A percentile compares a stretch with the other conserved stretches of the same genome.
Conservation (phyloP, 2,113 vertebrate species). For the Upupa epops region DNA sequence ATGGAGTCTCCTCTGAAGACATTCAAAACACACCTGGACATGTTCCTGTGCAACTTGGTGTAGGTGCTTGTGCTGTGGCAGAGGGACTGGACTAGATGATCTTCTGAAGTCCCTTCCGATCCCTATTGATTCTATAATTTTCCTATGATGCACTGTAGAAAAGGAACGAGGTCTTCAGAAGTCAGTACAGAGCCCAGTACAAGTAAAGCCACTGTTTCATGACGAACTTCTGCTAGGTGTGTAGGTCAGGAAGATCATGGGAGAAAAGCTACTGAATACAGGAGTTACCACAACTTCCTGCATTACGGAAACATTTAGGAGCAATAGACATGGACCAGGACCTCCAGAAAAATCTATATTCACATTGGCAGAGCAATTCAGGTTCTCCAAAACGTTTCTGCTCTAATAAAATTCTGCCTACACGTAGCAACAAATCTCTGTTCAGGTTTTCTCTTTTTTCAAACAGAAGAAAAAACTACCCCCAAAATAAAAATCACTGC, state of each 20-base stretch:
- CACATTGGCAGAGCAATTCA: background rate
- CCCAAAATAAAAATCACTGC: no score
- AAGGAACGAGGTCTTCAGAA: background rate
- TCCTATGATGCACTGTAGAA: accelerated
- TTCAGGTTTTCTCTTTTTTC: no score
- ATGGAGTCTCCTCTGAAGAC: no score
- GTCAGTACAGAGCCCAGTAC: background rate
- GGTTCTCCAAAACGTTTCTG: background rate
- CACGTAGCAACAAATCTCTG: background rate
- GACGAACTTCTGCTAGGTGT: background rate
- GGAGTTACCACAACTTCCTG: background rate
- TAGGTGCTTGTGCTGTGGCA: no score
- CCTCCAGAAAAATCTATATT: background rate
- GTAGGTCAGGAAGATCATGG: background rate
- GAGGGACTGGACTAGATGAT: no score
- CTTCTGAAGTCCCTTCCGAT: no score
- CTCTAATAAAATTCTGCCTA: background rate
- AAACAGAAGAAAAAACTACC: no score
- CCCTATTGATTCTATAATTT: no score
- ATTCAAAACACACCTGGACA: no score
- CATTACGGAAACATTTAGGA: background rate
- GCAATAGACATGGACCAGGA: background rate
- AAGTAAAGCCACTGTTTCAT: background rate
- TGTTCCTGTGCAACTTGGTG: no score
- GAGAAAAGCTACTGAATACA: background rate